These are phyloP conservation scores for Mandrillus leucophaeus DNA, from an alignment of 2,113 vertebrate genomes.

Conservation along the genomic window DNA sequence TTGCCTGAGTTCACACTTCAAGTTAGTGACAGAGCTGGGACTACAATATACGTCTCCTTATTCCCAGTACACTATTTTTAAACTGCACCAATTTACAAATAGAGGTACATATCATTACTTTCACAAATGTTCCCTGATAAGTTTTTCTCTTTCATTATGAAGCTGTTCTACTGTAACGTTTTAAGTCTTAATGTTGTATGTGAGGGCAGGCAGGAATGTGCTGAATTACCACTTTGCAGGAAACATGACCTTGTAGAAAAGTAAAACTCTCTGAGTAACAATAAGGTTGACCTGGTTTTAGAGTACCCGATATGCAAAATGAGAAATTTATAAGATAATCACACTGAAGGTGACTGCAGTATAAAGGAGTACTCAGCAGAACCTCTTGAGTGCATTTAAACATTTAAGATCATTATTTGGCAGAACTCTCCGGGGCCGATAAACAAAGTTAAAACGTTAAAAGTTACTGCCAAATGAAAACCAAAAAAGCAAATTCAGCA, in stretches of 20 bases:
- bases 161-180: neutral
- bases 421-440: slow-evolving; percentile 40
- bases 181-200: neutral
- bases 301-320: slow-evolving; percentile 43
- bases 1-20: neutral
- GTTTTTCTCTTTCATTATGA: slow-evolving; percentile 35
- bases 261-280: neutral
- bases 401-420: slow-evolving; percentile 60
- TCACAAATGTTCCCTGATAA: neutral
- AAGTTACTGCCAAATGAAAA: slow-evolving; percentile 47
- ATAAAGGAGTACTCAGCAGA: slow-evolving; percentile 43
- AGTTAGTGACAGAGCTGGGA: neutral
- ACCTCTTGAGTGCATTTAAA: slow-evolving; percentile 50
- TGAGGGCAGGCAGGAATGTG: neutral
- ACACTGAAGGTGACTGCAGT: slow-evolving; percentile 32
- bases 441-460: slow-evolving; percentile 61
- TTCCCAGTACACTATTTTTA: slow-evolving; percentile 28
- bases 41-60: slow-evolving; percentile 11
- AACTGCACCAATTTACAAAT: slow-evolving; percentile 20
- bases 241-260: slow-evolving; percentile 48
- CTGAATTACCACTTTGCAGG: neutral
- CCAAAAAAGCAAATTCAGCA: slow-evolving; percentile 50
- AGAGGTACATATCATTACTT: slow-evolving; percentile 25
- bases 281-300: slow-evolving; percentile 57
- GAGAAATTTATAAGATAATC: slow-evolving; percentile 42